phyloP scores from a whole-genome alignment of 2,113 vertebrate species.

The Eclectus roratus region DNA sequence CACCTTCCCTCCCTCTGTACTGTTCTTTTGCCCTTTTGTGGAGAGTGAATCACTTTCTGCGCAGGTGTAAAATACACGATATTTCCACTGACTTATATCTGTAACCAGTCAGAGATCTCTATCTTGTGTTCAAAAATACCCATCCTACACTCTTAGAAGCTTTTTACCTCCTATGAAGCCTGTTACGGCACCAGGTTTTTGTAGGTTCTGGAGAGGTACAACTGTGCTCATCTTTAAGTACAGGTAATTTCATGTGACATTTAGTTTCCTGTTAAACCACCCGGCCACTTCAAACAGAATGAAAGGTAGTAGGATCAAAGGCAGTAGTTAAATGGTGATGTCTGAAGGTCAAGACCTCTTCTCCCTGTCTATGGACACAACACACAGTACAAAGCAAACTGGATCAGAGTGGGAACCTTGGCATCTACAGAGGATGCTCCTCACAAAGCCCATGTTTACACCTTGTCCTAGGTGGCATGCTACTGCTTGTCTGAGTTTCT shows the following conservation, averaged over 20 bases:
- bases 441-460: not conserved
- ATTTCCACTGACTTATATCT: not conserved
- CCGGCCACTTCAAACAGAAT: not conserved
- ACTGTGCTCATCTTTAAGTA: not conserved
- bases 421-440: not conserved
- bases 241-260: not conserved
- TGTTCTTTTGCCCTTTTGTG: not conserved
- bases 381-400: fast-evolving
- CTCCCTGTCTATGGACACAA: not conserved
- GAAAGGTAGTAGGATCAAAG: not conserved
- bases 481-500: not conserved
- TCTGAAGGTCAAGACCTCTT: not conserved
- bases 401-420: not conserved
- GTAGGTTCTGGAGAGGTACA: not conserved
- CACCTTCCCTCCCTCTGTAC: not conserved
- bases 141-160: not conserved
- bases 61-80: not conserved
- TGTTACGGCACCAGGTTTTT: not conserved
- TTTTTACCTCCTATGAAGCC: not conserved
- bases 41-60: not conserved
- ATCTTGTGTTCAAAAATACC: fast-evolving
- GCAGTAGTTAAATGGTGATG: not conserved
- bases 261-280: not conserved
- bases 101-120: not conserved
- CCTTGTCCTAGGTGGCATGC: not conserved